These are phyloP conservation scores for Drosophila bocqueti DNA, from an alignment of 1,140 invertebrate species.

Conservation along the genomic window DNA sequence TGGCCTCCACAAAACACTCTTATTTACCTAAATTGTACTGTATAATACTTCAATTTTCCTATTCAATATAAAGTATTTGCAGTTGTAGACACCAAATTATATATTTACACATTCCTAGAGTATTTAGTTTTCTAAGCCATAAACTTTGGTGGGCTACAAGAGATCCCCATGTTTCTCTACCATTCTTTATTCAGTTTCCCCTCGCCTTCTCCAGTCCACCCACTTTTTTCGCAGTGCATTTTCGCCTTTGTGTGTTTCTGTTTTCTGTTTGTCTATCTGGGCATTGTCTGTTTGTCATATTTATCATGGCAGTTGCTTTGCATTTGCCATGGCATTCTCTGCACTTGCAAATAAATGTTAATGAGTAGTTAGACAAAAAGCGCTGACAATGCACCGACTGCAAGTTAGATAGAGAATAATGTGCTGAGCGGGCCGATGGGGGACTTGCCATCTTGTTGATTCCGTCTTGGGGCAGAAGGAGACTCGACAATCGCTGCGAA, in stretches of 20 bases:
- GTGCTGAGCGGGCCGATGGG: conserved; percentile 53
- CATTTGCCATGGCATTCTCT: conserved; percentile 66
- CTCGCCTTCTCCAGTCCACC: neutral
- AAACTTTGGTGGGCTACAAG: no score
- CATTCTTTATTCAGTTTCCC: conserved; percentile 14
- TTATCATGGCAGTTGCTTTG: conserved; percentile 79
- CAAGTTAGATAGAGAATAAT: conserved; percentile 57
- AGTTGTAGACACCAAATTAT: no score
- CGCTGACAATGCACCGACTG: conserved; percentile 73
- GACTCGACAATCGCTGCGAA: conserved; percentile 68
- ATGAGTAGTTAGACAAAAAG: conserved; percentile 80
- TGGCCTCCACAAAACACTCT: no score
- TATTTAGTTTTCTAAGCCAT: neutral
- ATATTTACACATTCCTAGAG: neutral
- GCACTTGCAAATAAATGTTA: conserved; percentile 83
- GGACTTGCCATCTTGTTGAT: conserved; percentile 35
- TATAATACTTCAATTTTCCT: no score
- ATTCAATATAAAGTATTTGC: no score
- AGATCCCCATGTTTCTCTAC: neutral
- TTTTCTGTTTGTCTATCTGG: conserved; percentile 59
- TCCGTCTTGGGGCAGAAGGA: conserved; percentile 41
- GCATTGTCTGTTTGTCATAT: conserved; percentile 75
- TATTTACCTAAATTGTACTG: no score
- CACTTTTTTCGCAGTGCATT: conserved; percentile 68
- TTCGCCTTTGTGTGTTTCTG: conserved; percentile 44